Conservation (phyloP, 2,797 vertebrate genomes). For the Hafferia zeledoni region DNA sequence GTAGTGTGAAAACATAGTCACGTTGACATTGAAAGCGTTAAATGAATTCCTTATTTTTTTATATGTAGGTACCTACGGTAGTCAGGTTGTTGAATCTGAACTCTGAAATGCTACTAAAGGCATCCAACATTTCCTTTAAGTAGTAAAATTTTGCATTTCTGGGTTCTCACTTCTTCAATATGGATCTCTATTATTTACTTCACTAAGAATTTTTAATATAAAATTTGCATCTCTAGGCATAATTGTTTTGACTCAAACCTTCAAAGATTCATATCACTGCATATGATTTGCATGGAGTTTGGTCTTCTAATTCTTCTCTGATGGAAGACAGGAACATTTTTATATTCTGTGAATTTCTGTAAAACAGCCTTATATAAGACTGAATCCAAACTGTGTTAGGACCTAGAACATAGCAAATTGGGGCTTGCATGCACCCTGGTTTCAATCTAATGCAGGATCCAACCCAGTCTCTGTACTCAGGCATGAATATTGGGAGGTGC, state of each 20-base stretch:
- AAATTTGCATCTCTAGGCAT: conserved; percentile 26
- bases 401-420: not conserved
- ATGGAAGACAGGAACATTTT: not conserved
- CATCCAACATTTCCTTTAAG: conserved; percentile 20
- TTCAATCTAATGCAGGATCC: not conserved
- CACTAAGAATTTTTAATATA: conserved; percentile 9
- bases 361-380: not conserved
- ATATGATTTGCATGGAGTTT: conserved; percentile 19
- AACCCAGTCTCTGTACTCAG: not conserved
- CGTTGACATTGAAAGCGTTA: not conserved
- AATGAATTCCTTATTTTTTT: not conserved
- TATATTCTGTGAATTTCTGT: not conserved
- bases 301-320: not conserved
- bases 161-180: conserved; percentile 26
- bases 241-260: conserved; percentile 38
- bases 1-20: not conserved
- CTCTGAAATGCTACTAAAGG: not conserved
- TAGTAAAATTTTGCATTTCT: conserved; percentile 8
- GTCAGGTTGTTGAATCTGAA: not conserved
- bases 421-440: not conserved
- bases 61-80: not conserved
- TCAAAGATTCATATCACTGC: conserved; percentile 11
- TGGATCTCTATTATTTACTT: conserved; percentile 24
- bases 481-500: not conserved
- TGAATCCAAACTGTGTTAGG: not conserved